Evolutionary conservation across 37 sponge, comb jelly and placozoan species (phyloP), one percentile per base, ranked within the genome.

Genomic region (Ephydatia muelleri): DNA sequence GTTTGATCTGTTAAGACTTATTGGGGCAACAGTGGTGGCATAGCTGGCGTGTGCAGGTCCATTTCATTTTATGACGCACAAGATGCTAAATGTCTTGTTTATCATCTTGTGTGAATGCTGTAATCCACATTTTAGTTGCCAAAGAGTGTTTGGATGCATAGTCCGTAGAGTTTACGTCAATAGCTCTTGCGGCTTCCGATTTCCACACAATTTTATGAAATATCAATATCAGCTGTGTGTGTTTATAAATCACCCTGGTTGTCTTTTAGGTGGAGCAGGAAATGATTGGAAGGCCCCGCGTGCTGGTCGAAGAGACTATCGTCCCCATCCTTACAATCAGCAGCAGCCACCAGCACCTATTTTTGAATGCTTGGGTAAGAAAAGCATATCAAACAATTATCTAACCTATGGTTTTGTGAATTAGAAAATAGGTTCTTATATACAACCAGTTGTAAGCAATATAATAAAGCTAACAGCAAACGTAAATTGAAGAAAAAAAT

Each of bases 311-410:
- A 36, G 80, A 26, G 89, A 79, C 32, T 30, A 72, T 67, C 84
- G 89, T 22, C 72, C 78, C 49, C 89, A 88, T 72, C 89, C 89
- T 22, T 88, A 88, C 74, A 28, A 76, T 21, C 57, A 86, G 71
- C 70, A 77, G 57, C 49, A n/a, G n/a, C n/a, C n/a, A n/a, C n/a
- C 78, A 25, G 80, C 28, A 21, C 57, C 28, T 30, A 79, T 80
- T 78, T 29, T 57, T 74, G 34, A 74, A 25, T 5, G 75, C 37
- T 74, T 74, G 25, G n/a, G 34, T 33, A 74, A 74, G 75, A 25
- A 36, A n/a, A 25, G 37, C 11, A 25, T 74, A 36, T n/a, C n/a
- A n/a, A n/a, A n/a, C n/a, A n/a, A n/a, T n/a, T n/a, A n/a, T n/a
- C n/a, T n/a, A n/a, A n/a, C n/a, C n/a, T 37, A 8, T 26, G 25